Evolutionary conservation across 2,113 vertebrate genomes (phyloP).

Genomic region (Aldabrachelys gigantea): DNA sequence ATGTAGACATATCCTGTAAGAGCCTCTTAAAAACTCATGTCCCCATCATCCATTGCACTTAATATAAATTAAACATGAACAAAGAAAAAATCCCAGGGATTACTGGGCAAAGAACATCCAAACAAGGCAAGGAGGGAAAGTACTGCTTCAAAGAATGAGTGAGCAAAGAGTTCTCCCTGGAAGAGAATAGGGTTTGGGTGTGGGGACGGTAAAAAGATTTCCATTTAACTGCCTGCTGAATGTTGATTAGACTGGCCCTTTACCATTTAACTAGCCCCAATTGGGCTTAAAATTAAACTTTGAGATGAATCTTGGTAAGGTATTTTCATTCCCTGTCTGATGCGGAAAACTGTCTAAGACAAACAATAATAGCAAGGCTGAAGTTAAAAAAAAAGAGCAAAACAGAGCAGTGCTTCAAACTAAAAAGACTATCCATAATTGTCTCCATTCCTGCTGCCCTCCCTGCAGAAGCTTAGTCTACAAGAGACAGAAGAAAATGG

Average conservation of each 20-base stretch:
- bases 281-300: not conserved
- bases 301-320: not conserved
- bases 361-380: not conserved
- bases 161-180: not conserved
- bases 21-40: not conserved
- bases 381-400: not conserved
- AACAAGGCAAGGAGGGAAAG: not conserved
- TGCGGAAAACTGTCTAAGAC: not conserved
- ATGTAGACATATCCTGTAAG: not conserved
- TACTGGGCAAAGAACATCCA: not conserved
- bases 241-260: not conserved
- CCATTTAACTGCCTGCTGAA: not conserved
- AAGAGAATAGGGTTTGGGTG: not conserved
- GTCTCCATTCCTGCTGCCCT: not conserved
- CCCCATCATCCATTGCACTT: not conserved
- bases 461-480: not conserved
- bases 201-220: fast-evolving
- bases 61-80: not conserved
- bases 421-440: not conserved
- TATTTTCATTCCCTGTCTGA: not conserved
- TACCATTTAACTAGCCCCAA: fast-evolving
- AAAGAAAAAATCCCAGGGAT: not conserved
- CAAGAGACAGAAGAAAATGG: not conserved
- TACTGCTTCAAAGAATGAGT: not conserved
- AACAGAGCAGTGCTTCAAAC: not conserved